Evolutionary conservation across 2,797 vertebrate genomes (phyloP).

Genomic region (Lemur catta): DNA sequence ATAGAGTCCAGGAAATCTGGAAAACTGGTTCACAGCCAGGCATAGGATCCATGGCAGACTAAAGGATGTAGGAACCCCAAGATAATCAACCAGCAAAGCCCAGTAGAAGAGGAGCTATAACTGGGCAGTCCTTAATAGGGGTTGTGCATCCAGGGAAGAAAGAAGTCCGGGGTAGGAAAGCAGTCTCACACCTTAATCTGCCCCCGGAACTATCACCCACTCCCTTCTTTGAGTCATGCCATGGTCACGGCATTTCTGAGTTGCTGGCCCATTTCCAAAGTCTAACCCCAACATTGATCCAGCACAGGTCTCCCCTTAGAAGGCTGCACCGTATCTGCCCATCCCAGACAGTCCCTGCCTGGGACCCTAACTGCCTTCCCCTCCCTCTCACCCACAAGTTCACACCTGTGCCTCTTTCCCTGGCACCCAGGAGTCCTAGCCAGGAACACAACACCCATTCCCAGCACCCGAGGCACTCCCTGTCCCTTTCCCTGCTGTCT

Average conservation of each 20-base stretch:
- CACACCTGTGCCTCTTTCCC: background rate
- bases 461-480: background rate
- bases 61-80: background rate
- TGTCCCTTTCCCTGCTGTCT: background rate
- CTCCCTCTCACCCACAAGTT: background rate
- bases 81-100: background rate
- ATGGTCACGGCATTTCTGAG: background rate
- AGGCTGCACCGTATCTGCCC: background rate
- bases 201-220: background rate
- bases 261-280: background rate
- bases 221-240: background rate
- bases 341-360: background rate
- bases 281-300: background rate
- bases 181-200: background rate
- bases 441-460: conserved; percentile 38
- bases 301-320: background rate
- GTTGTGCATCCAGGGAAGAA: background rate
- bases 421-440: background rate
- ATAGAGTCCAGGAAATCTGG: background rate
- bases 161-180: background rate
- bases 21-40: background rate
- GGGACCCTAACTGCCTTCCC: background rate
- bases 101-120: background rate
- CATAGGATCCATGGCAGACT: background rate
- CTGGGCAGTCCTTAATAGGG: background rate